These are phyloP conservation scores for Hydractinia echinata DNA, from an alignment of 30 jellyfish, hydroid and myxozoan genomes.

Conservation along the genomic window DNA sequence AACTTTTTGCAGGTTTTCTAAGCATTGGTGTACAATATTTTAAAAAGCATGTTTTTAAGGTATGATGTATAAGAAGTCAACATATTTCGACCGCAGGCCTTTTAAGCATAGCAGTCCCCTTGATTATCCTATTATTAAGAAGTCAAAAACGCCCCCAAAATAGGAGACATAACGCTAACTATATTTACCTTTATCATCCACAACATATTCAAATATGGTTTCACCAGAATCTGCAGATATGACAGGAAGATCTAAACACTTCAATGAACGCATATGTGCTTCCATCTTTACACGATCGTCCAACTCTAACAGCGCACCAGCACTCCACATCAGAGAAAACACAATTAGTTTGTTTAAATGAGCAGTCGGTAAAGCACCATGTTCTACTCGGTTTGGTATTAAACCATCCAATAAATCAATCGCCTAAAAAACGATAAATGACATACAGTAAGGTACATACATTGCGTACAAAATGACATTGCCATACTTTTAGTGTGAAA, in stretches of 20 bases:
- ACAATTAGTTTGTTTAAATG: constrained; percentile 73
- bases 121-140: no score
- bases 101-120: no score
- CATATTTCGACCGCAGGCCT: no score
- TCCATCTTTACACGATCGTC: constrained; percentile 87
- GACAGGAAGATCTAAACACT: constrained; percentile 56
- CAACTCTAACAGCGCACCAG: constrained; percentile 86
- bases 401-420: constrained; percentile 79
- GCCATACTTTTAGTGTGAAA: background rate
- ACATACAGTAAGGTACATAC: background rate
- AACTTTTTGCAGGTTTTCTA: no score
- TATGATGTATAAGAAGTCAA: no score
- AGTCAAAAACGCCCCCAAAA: no score
- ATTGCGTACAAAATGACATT: background rate
- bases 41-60: no score
- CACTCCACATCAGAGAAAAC: constrained; percentile 93
- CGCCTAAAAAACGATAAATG: constrained; percentile 35
- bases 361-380: constrained; percentile 46
- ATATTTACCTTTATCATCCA: constrained; percentile 43
- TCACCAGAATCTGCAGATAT: constrained; percentile 60
- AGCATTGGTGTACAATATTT: no score
- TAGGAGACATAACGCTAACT: no score
- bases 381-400: constrained; percentile 70
- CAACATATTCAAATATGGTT: constrained; percentile 70
- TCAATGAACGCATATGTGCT: constrained; percentile 31